Conservation (phyloP, 2,797 vertebrate genomes). For the Aeoliscus strigatus region DNA sequence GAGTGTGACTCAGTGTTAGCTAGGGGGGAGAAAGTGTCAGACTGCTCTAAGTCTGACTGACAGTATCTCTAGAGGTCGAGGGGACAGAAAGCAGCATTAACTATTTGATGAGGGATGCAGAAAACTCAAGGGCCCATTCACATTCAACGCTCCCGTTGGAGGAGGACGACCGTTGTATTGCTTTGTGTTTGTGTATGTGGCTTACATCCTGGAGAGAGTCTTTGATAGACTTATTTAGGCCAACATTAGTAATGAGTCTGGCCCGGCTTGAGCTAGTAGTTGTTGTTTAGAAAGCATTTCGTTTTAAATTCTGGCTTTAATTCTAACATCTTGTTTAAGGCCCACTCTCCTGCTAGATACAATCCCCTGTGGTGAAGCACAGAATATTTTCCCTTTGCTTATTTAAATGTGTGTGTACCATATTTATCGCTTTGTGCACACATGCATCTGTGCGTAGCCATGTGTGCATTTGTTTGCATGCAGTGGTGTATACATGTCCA, state of each 20-base stretch:
- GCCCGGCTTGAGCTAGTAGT: slow-evolving; percentile 45
- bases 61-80: slow-evolving; percentile 51
- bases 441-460: not conserved
- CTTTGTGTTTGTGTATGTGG: slow-evolving; percentile 37
- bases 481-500: slow-evolving; percentile 5
- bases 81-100: slow-evolving; percentile 31
- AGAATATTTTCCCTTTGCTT: slow-evolving; percentile 14
- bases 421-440: slow-evolving; percentile 16
- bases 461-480: slow-evolving; percentile 7
- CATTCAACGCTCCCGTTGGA: slow-evolving; percentile 24
- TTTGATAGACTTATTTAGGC: slow-evolving; percentile 67
- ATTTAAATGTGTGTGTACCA: slow-evolving; percentile 3
- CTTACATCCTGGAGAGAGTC: slow-evolving; percentile 42
- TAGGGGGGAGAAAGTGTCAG: slow-evolving; percentile 44
- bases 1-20: slow-evolving; percentile 52
- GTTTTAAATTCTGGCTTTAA: slow-evolving; percentile 51
- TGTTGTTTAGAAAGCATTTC: slow-evolving; percentile 54
- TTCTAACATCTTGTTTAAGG: slow-evolving; percentile 54
- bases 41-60: slow-evolving; percentile 53
- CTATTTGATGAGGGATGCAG: slow-evolving; percentile 26
- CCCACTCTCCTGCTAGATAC: slow-evolving; percentile 34
- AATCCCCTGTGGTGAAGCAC: slow-evolving; percentile 27
- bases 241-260: slow-evolving; percentile 66
- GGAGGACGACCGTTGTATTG: slow-evolving; percentile 14
- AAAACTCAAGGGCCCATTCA: slow-evolving; percentile 41